These are phyloP conservation scores for Mohoua ochrocephala DNA, from an alignment of 2,113 vertebrate species.

Conservation along the genomic window DNA sequence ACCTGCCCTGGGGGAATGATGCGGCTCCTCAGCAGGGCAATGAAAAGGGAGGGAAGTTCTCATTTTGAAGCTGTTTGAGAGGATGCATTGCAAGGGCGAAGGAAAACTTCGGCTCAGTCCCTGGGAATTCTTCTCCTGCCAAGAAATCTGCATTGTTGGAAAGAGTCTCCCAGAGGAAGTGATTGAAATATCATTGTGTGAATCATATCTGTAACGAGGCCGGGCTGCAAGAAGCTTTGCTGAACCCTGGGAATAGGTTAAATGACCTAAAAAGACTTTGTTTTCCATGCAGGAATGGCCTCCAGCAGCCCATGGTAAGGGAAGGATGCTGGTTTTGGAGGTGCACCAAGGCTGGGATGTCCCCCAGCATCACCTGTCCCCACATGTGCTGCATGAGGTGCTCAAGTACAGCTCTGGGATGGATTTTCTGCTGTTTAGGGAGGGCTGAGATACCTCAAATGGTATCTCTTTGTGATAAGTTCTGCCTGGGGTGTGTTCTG, in stretches of 20 bases:
- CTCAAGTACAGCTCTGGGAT: background rate
- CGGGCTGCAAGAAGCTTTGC: background rate
- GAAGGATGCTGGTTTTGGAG: background rate
- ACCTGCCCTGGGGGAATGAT: background rate
- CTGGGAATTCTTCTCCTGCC: conserved; percentile 45
- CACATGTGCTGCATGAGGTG: background rate
- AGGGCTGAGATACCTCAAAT: background rate
- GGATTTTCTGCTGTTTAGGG: background rate
- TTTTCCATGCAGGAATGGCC: background rate
- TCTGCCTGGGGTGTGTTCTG: background rate
- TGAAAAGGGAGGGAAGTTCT: background rate
- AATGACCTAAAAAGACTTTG: background rate
- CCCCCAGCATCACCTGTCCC: background rate
- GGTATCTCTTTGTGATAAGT: background rate
- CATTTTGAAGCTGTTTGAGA: background rate
- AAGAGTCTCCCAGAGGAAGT: conserved; percentile 46
- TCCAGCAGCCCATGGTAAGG: background rate
- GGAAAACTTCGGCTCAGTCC: background rate
- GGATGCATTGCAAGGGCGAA: background rate
- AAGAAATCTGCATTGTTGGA: conserved; percentile 38
- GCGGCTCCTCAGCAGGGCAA: background rate
- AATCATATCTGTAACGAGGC: conserved; percentile 19
- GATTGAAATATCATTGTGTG: conserved; percentile 53
- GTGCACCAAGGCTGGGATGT: background rate
- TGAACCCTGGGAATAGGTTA: background rate